phyloP scores from a whole-genome alignment of 2,113 vertebrate species.

The Lasiurus cinereus region DNA sequence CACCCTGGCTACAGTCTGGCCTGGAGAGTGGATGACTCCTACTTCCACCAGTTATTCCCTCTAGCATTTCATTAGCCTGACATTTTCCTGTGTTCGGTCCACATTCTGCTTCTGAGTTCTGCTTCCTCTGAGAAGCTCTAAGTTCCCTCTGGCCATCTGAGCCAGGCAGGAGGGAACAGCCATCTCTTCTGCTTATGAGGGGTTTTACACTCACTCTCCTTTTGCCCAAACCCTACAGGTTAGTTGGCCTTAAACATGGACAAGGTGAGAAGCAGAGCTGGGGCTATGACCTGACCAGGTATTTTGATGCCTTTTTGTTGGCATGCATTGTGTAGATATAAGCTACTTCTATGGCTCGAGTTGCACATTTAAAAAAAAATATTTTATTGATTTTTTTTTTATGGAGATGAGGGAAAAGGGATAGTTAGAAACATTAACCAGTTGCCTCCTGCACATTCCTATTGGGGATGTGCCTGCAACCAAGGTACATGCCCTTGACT shows the following conservation, averaged over 20 bases:
- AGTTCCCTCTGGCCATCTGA: background rate
- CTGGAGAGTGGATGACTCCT: background rate
- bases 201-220: background rate
- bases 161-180: background rate
- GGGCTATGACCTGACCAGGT: background rate
- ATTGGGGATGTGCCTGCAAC: too few species aligned
- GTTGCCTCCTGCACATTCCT: too few species aligned
- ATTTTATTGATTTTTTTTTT: too few species aligned
- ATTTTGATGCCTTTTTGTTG: background rate
- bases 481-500: too few species aligned
- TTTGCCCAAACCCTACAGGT: background rate
- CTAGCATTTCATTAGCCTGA: background rate
- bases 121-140: background rate
- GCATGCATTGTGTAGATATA: background rate
- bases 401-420: too few species aligned
- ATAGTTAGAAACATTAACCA: too few species aligned
- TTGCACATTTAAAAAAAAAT: background rate
- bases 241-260: background rate
- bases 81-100: background rate
- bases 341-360: background rate
- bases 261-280: background rate
- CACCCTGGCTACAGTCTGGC: background rate
- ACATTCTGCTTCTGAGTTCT: background rate
- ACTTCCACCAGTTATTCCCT: background rate
- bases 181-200: rapidly evolving